Percentiles rank a stretch among this genome's conserved stretches.
These are phyloP conservation scores for Caenorhabditis afra DNA, from an alignment of 2,888 invertebrate genomes.

Conservation along the genomic window DNA sequence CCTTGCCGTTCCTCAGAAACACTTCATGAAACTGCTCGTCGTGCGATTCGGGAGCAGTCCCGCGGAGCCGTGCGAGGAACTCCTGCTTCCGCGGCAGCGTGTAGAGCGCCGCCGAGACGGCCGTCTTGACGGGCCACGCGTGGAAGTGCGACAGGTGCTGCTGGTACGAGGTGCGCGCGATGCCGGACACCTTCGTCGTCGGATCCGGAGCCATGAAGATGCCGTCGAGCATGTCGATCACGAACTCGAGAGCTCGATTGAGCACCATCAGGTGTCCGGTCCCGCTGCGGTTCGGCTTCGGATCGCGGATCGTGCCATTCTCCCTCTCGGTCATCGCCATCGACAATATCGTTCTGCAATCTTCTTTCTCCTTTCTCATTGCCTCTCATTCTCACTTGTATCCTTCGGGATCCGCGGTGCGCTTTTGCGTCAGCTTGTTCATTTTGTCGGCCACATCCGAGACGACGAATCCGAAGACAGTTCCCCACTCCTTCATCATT, in stretches of 20 bases:
- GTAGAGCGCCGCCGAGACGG: slow-evolving; percentile 28
- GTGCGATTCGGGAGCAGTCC: slow-evolving; percentile 25
- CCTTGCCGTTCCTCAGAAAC: slow-evolving; percentile 29
- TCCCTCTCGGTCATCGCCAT: slow-evolving; percentile 38
- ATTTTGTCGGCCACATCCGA: slow-evolving; percentile 35
- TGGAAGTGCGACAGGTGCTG: slow-evolving; percentile 35
- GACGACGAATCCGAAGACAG: slow-evolving; percentile 49
- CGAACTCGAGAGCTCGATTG: slow-evolving; percentile 54
- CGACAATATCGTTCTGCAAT: slow-evolving; percentile 32
- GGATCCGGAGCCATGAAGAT: slow-evolving; percentile 33
- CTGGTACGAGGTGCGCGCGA: slow-evolving; percentile 37
- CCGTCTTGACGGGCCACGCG: slow-evolving; percentile 26
- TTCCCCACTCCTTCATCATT: slow-evolving; percentile 48
- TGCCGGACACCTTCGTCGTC: slow-evolving; percentile 4
- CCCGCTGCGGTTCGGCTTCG: slow-evolving; percentile 53
- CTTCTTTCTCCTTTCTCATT: not conserved
- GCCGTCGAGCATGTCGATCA: slow-evolving; percentile 40
- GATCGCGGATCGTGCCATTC: slow-evolving; percentile 36
- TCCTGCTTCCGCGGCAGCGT: slow-evolving; percentile 38
- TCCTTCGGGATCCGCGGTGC: slow-evolving; percentile 5
- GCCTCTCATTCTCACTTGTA: slow-evolving; percentile 11
- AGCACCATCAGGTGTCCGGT: slow-evolving; percentile 54
- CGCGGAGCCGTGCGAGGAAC: slow-evolving; percentile 40
- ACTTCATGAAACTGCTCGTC: slow-evolving; percentile 34
- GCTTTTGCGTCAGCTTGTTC: slow-evolving; percentile 27